Base-by-base conservation (phyloP, 1,140 invertebrate genomes). In the Neodiprion pinetum region DNA sequence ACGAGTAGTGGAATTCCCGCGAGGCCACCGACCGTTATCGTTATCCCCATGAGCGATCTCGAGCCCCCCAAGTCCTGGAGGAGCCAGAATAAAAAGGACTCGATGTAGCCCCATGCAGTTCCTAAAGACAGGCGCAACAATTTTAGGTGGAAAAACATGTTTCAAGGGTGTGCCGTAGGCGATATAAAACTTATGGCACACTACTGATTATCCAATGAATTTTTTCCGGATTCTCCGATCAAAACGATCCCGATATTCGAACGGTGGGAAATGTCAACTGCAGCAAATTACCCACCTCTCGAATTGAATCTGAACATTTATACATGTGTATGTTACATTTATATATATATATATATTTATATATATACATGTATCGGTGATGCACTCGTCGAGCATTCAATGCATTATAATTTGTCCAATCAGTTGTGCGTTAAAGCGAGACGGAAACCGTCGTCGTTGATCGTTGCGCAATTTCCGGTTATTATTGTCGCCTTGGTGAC, bases 41-140 rank as follows among this genome's bases (percentile, higher is more conserved):
- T 96, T 71, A 97, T 91, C 17, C 96, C 96, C 92, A 97, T 95
- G 40, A 97, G 87, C 9, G 93, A 93, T 75, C 94, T 92, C 1
- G 93, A 93, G 9, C 92, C 94, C 14, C 94, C 95, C 72, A 96
- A 87, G 82, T 95, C 95, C 85, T 95, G 91, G 9, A 97, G 90
- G 74, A 96, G 90, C 95, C 95, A 96, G 85, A 96, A 97, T 5
- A 97, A 88, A 85, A 96, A 97, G 74, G 93, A 95, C 85, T 96
- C 95, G 65, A 96, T 93, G 84, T 95, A 96, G 9, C 95, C 95
- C 94, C 94, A 96, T 11, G 93, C 93, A 0, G 91, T 93, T 9
- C 95, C 94, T 95, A 61, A 61, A 14, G 7, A 61, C 1, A 61
- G 1, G 53, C 53, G 9, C 53, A 17, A 61, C 4, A 61, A 14